Evolutionary conservation across 1,140 invertebrate species (phyloP).

Genomic region (Aphis gossypii): DNA sequence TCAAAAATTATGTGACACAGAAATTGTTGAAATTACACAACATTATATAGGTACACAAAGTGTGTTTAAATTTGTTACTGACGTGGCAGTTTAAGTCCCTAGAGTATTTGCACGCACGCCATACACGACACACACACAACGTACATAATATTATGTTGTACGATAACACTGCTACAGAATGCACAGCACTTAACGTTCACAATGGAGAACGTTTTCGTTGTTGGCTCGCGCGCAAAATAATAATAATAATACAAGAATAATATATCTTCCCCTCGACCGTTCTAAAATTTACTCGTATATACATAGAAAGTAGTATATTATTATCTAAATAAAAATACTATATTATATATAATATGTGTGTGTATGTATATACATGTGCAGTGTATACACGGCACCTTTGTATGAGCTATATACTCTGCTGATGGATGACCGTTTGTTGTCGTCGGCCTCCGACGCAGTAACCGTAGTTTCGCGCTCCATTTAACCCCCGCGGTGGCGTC

Average conservation of each 20-base stretch:
- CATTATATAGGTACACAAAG: not conserved
- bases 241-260: not conserved
- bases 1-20: not conserved
- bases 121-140: not conserved
- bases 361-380: not conserved
- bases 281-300: not conserved
- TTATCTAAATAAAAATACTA: not conserved
- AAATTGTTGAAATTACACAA: not conserved
- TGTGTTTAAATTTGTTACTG: not conserved
- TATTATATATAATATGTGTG: not conserved
- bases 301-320: not conserved
- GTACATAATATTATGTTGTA: not conserved
- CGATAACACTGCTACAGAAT: not conserved
- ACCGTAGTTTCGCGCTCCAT: not conserved
- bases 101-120: not conserved
- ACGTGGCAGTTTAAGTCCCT: not conserved
- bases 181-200: conserved; percentile 5
- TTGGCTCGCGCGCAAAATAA: conserved; percentile 11
- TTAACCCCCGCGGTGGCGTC: not conserved
- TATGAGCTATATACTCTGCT: not conserved
- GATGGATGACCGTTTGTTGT: conserved; percentile 32
- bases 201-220: not conserved
- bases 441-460: not conserved
- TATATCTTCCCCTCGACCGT: not conserved
- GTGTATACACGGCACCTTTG: not conserved